These are phyloP conservation scores for Hypsopygia costalis DNA, from an alignment of 2,888 invertebrate species.

Conservation along the genomic window DNA sequence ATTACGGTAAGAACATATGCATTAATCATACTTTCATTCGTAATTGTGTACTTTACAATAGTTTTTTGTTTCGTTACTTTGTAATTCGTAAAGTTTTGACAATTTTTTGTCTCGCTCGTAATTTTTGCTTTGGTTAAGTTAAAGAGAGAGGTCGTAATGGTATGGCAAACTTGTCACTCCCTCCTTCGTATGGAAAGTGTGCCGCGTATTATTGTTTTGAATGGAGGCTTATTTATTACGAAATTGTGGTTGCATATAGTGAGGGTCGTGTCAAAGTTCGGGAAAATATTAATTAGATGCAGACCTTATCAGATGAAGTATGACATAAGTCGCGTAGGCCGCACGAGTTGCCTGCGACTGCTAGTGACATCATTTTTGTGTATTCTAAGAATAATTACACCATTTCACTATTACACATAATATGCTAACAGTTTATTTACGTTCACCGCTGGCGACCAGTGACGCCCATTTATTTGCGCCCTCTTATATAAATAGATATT, in stretches of 20 bases:
- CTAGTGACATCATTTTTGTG: slow-evolving; percentile 52
- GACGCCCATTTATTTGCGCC: too few species aligned
- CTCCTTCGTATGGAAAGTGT: slow-evolving; percentile 60
- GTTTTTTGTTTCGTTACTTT: slow-evolving; percentile 44
- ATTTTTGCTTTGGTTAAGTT: slow-evolving; percentile 32
- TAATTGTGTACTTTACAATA: slow-evolving; percentile 22
- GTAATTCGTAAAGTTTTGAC: slow-evolving; percentile 59
- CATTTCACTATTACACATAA: not conserved
- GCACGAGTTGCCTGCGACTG: slow-evolving; percentile 24
- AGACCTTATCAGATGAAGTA: slow-evolving; percentile 35
- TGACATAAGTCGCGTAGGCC: slow-evolving; percentile 48
- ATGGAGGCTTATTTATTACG: slow-evolving; percentile 66
- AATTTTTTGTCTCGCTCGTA: slow-evolving; percentile 46
- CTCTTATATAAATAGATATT: too few species aligned
- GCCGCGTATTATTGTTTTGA: slow-evolving; percentile 67
- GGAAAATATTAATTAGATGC: slow-evolving; percentile 27
- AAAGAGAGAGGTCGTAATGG: slow-evolving; percentile 42
- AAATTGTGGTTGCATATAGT: slow-evolving; percentile 47
- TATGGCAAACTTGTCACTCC: slow-evolving; percentile 48
- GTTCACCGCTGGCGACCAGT: too few species aligned
- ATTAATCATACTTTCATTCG: slow-evolving; percentile 4
- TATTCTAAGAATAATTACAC: slow-evolving; percentile 38
- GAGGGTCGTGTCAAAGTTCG: slow-evolving; percentile 32
- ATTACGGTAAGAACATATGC: slow-evolving; percentile 54
- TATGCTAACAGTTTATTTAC: too few species aligned